phyloP scores from a whole-genome alignment of 2,888 invertebrate genomes.

The Notodonta ziczac region DNA sequence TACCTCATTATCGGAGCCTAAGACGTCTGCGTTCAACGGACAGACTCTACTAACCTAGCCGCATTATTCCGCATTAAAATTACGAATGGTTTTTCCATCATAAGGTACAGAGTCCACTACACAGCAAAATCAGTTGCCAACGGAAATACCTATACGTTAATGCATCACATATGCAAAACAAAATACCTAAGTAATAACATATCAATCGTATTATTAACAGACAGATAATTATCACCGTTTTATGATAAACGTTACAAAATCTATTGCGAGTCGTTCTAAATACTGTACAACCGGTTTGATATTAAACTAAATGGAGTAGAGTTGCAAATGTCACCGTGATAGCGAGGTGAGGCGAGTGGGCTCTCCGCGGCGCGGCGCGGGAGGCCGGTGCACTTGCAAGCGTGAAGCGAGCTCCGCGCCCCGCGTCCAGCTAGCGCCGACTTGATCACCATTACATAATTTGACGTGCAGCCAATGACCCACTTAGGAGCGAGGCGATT shows the following conservation, averaged over 20 bases:
- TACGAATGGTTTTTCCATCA: background rate
- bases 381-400: conserved; percentile 35
- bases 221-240: conserved; percentile 4
- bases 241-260: conserved; percentile 28
- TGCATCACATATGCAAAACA: background rate
- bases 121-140: background rate
- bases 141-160: background rate
- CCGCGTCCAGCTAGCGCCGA: conserved; percentile 6
- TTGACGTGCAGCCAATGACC: conserved; percentile 80
- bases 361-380: conserved; percentile 6
- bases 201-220: background rate
- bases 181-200: conserved; percentile 6
- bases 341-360: conserved; percentile 19
- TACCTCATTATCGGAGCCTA: background rate
- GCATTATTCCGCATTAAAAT: no score
- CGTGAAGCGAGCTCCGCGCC: conserved; percentile 38
- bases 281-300: conserved; percentile 37
- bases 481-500: conserved; percentile 60
- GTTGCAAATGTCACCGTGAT: conserved; percentile 41
- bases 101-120: background rate
- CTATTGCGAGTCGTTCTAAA: conserved; percentile 28
- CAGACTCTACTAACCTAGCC: background rate
- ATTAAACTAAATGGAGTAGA: conserved; percentile 31
- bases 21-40: background rate
- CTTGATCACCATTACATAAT: conserved; percentile 65